Evolutionary conservation across 2,888 invertebrate genomes (phyloP), one percentile per base, ranked within the genome.

Genomic region (Bibio marci): DNA sequence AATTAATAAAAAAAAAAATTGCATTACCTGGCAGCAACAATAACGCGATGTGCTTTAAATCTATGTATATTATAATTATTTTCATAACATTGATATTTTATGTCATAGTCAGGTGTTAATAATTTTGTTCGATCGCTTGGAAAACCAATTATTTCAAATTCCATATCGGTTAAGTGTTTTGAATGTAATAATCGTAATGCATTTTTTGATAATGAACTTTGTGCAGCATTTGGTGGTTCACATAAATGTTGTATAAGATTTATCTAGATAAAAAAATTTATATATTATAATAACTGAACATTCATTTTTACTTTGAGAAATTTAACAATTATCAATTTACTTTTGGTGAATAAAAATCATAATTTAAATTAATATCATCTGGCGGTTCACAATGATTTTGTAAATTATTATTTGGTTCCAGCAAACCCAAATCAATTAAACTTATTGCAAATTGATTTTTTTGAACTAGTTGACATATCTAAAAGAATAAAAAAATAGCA

Each of bases 391-490:
- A 12, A 25, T 35, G 17, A 41, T 50, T 49, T 22, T 53, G 47
- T 18, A 55, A 37, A 45, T 52, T 53, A n/a, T 53, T 44, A 52
- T 43, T 39, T 6, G 48, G 52, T 43, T 67, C 66, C 30, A 72
- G 48, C 12, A 76, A 55, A 4, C 69, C 70, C 39, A 76, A 60
- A 41, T 64, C 65, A 13, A 69, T 59, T 31, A 76, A 52, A 2
- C 71, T 67, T 48, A 69, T 63, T 3, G 69, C 70, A 48, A 77
- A 76, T 48, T 71, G 66, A 43, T 73, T 71, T 41, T 72, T 64
- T 48, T 72, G 70, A 8, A 76, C 70, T 45, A 76, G 55, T 45
- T 71, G 67, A 48, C 71, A 70, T 10, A 59, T 52, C 50, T 56
- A 30, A 13, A 41, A 40, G 17, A 32, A 38, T 30, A 4, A 18